Evolutionary conservation across 2,888 invertebrate genomes (phyloP), one percentile per base, ranked within the genome.

Genomic region (Pandemis corylana): DNA sequence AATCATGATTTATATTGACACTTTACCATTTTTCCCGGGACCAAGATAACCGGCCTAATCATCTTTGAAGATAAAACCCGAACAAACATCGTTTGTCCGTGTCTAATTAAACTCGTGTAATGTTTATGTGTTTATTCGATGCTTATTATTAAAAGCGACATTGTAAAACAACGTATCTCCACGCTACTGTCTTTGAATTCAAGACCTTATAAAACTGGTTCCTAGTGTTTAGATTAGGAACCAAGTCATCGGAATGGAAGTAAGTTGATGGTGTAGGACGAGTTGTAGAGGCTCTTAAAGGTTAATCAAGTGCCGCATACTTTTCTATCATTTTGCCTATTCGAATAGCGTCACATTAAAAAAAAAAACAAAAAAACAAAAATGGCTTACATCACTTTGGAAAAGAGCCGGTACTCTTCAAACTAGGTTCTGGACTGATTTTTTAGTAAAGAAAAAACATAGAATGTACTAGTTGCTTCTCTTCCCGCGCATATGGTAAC

Each of bases 41-140:
- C 10, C 59, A 28, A 28, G 59, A 59, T 59, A 59, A 28, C 10
- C 5, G 59, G 28, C 59, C 28, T 59, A 59, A 59, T 59, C 59
- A 59, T 59, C 59, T 59, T 59, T 28, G 28, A 28, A 59, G 59
- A 59, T 59, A 59, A 59, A 59, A 20, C 59, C 10, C 28, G 28
- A 59, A 28, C 59, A 59, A 59, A 20, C 28, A 59, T 59, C 28
- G 28, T 28, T 56, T 28, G 28, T 28, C 28, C 28, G 28, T 59
- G 20, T 59, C 28, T 28, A 59, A 59, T 59, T 59, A 59, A 20
- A 28, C 20, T 59, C 59, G 12, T 28, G 59, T 28, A 28, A 28
- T 59, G 59, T 59, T 59, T 28, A 28, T 59, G 59, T 28, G 59
- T 20, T 59, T 59, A 56, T 56, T 36, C 28, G 2, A 36, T 36